These are phyloP conservation scores for Eueides isabella DNA, from an alignment of 1,140 invertebrate species.

Conservation along the genomic window DNA sequence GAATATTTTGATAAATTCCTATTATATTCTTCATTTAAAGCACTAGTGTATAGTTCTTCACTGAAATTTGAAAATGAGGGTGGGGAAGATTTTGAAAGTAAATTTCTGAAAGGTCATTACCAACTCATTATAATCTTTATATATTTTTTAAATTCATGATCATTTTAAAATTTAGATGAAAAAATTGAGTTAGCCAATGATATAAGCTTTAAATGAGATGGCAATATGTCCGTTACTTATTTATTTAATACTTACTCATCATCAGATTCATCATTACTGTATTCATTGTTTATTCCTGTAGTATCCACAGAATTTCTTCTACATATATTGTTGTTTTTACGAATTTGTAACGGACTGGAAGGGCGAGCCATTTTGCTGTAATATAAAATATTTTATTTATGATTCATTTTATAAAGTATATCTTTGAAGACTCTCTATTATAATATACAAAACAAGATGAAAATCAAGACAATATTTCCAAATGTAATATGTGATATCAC, in stretches of 20 bases:
- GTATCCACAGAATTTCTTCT: conserved; percentile 38
- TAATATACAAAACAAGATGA: no score
- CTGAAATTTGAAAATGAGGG: conserved; percentile 60
- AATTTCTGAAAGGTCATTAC: conserved; percentile 66
- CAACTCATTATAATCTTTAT: conserved; percentile 43
- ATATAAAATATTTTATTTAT: neutral
- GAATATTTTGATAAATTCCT: neutral
- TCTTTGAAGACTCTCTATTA: no score
- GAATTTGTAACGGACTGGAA: conserved; percentile 40
- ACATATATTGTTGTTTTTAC: conserved; percentile 30
- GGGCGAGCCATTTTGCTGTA: conserved; percentile 48
- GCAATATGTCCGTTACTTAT: conserved; percentile 26
- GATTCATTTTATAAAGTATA: no score
- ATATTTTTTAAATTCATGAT: neutral
- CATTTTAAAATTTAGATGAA: neutral
- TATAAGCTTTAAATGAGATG: conserved; percentile 37
- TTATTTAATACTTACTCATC: conserved; percentile 38
- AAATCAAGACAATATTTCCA: neutral
- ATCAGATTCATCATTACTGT: conserved; percentile 41
- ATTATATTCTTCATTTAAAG: conserved; percentile 8
- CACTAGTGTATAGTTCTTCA: conserved; percentile 45
- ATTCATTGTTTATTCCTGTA: conserved; percentile 13
- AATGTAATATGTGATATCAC: no score
- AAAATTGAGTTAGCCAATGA: neutral
- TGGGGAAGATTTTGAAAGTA: conserved; percentile 65